These are phyloP conservation scores for Aphidoletes aphidimyza DNA, from an alignment of 2,888 invertebrate species.

Conservation along the genomic window DNA sequence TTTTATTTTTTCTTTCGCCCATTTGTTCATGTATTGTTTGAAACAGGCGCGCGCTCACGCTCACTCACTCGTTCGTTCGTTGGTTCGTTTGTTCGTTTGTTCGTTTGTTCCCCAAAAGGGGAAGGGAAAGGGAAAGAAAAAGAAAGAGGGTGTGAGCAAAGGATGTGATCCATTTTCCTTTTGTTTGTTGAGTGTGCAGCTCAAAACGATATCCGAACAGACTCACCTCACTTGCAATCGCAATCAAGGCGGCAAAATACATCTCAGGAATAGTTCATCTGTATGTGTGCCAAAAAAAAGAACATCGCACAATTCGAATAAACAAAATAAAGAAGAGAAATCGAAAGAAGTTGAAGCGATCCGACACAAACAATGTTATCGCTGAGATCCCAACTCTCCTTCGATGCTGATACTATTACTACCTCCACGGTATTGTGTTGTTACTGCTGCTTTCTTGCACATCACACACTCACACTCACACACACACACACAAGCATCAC, in stretches of 20 bases:
- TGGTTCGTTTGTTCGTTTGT: too few species aligned
- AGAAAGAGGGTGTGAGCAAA: background rate
- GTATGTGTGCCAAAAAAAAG: too few species aligned
- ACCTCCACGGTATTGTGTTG: background rate
- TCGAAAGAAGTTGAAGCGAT: background rate
- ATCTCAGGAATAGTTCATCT: background rate
- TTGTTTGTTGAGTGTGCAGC: background rate
- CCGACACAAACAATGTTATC: background rate
- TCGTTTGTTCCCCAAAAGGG: too few species aligned
- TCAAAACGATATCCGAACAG: background rate
- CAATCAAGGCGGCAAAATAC: background rate
- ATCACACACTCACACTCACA: background rate
- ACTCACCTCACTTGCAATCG: background rate
- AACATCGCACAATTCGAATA: background rate
- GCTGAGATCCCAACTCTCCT: background rate
- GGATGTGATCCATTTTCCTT: slow-evolving; percentile 26
- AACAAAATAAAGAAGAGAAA: background rate
- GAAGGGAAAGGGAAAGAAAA: too few species aligned
- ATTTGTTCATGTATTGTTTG: background rate
- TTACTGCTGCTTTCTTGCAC: too few species aligned
- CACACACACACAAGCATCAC: background rate
- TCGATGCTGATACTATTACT: background rate
- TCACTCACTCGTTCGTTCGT: too few species aligned
- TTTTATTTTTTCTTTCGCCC: background rate
- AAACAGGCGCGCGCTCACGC: background rate